These are phyloP conservation scores for Himalopsyche anomala DNA, from an alignment of 2,888 invertebrate genomes.

Conservation along the genomic window DNA sequence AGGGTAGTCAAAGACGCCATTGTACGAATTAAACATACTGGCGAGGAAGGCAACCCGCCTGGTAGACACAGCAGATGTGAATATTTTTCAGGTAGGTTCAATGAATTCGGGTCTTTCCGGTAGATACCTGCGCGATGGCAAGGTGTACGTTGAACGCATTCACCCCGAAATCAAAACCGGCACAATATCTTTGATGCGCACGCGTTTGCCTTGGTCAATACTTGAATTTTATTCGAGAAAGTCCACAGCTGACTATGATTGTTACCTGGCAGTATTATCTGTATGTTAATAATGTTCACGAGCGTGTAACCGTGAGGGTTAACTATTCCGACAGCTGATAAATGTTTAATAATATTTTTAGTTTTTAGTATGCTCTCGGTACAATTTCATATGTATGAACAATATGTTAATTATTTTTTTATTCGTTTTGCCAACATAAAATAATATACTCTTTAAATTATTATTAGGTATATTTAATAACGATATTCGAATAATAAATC, in stretches of 20 bases:
- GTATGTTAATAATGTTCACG: too few relatives aligned
- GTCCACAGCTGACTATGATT: conserved; percentile 30
- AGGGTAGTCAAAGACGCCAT: background rate
- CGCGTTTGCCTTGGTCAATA: conserved; percentile 43
- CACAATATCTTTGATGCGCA: conserved; percentile 42
- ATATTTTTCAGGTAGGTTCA: conserved; percentile 41
- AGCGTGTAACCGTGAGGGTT: too few relatives aligned
- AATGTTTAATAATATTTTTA: too few relatives aligned
- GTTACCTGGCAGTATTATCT: conserved; percentile 5
- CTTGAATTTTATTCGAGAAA: conserved; percentile 38
- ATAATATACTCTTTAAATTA: too few relatives aligned
- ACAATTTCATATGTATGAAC: too few relatives aligned
- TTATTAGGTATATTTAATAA: too few relatives aligned
- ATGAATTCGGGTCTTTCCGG: conserved; percentile 43
- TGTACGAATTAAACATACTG: conserved; percentile 16
- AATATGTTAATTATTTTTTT: too few relatives aligned
- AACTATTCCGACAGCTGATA: too few relatives aligned
- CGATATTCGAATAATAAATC: too few relatives aligned
- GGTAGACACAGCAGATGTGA: conserved; percentile 36
- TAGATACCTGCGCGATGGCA: conserved; percentile 40
- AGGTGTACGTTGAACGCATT: conserved; percentile 37
- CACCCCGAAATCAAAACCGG: conserved; percentile 35
- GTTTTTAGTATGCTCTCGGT: too few relatives aligned
- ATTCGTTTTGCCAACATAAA: too few relatives aligned
- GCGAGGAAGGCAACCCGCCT: background rate